These are phyloP conservation scores for Frankliniella intonsa DNA, from an alignment of 2,888 invertebrate genomes.

Conservation along the genomic window DNA sequence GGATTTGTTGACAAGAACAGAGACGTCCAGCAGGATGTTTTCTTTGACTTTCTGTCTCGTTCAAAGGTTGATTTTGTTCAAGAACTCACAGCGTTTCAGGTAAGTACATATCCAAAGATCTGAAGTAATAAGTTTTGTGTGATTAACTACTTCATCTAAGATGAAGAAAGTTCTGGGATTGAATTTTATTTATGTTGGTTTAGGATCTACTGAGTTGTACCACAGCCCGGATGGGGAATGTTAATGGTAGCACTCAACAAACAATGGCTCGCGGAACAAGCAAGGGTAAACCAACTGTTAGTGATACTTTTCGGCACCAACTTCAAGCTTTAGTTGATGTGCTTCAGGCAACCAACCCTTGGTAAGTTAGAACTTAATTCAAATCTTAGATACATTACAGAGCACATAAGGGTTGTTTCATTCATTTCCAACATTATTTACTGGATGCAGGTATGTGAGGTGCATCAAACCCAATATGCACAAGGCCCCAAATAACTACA, in stretches of 20 bases:
- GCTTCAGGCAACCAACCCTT: conserved; percentile 81
- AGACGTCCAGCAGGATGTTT: conserved; percentile 88
- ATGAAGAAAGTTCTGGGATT: not conserved
- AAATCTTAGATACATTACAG: too few relatives aligned
- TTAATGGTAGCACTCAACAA: conserved; percentile 43
- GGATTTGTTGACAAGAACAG: conserved; percentile 90
- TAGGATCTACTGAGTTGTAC: conserved; percentile 52
- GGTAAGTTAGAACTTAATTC: conserved; percentile 50
- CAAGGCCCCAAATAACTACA: conserved; percentile 74
- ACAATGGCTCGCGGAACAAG: conserved; percentile 77
- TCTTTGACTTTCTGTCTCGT: conserved; percentile 82
- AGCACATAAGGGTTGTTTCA: too few relatives aligned
- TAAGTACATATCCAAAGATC: conserved; percentile 41
- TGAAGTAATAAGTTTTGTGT: not conserved
- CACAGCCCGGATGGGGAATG: conserved; percentile 45
- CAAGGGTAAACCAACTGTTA: conserved; percentile 84
- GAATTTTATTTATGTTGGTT: conserved; percentile 35
- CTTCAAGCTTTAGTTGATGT: conserved; percentile 84
- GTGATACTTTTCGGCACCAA: conserved; percentile 83
- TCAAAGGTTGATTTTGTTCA: conserved; percentile 79
- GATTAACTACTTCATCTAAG: not conserved
- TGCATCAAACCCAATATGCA: conserved; percentile 89
- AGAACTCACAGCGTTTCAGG: conserved; percentile 67
- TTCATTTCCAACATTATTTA: not conserved
- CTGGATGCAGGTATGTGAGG: conserved; percentile 66